Conservation (phyloP, 2,888 invertebrate species). For the Drosophila seclusa region DNA sequence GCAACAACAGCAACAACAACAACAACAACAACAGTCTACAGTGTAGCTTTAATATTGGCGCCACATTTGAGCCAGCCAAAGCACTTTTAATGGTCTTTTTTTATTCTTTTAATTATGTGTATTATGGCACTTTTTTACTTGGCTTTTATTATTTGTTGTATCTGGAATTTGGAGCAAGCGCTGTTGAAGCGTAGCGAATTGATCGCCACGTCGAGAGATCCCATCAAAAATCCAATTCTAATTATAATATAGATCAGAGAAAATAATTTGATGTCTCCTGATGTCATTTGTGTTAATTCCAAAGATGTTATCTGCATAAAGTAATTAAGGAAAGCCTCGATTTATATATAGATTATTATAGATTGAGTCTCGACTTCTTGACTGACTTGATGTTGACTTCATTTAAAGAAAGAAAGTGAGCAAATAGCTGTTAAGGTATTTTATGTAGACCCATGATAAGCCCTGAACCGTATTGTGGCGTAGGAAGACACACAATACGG, state of each 20-base stretch:
- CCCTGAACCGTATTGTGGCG: too few species aligned
- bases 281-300: constrained; percentile 30
- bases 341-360: background rate
- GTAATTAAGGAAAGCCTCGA: background rate
- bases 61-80: constrained; percentile 39
- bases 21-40: constrained; percentile 18
- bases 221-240: constrained; percentile 14
- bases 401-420: background rate
- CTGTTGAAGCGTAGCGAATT: constrained; percentile 24
- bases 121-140: constrained; percentile 31
- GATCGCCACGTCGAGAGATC: background rate
- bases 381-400: too few species aligned
- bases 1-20: constrained; percentile 5
- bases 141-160: constrained; percentile 4
- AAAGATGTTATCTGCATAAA: background rate
- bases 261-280: constrained; percentile 8
- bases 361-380: background rate
- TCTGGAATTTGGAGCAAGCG: constrained; percentile 34
- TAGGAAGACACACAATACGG: too few species aligned
- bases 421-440: too few species aligned
- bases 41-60: constrained; percentile 55
- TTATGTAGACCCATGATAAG: too few species aligned
- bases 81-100: background rate
- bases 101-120: background rate
- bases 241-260: constrained; percentile 14